These are phyloP conservation scores for Resseliella maxima DNA, from an alignment of 2,888 invertebrate species.

Conservation along the genomic window DNA sequence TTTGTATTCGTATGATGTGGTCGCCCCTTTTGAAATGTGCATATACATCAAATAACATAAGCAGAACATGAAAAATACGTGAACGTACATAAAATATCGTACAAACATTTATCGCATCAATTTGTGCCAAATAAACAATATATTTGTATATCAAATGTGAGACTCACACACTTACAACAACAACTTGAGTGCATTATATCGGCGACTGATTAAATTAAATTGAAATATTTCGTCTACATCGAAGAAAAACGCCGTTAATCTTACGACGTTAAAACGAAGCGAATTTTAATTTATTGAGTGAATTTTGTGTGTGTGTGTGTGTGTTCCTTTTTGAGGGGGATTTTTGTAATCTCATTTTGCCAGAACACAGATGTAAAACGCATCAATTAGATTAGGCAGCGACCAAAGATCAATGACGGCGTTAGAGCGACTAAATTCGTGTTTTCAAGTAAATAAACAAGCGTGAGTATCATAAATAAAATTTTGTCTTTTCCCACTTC, in stretches of 20 bases:
- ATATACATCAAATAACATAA: neutral
- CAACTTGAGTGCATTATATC: neutral
- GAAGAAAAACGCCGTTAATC: neutral
- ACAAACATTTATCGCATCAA: neutral
- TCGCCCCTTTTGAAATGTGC: neutral
- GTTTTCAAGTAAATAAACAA: neutral
- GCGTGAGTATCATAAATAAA: neutral
- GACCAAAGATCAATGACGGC: constrained; percentile 43
- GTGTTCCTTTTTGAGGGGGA: neutral
- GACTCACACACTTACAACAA: neutral
- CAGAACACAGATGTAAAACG: neutral
- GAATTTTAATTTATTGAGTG: no score
- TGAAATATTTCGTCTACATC: no score
- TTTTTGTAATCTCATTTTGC: neutral
- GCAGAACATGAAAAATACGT: neutral
- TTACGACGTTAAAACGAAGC: no score
- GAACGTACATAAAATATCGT: neutral
- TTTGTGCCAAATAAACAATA: constrained; percentile 38
- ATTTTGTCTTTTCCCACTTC: neutral
- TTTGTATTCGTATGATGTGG: neutral
- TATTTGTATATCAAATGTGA: no score
- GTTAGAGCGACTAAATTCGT: neutral
- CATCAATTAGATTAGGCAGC: constrained; percentile 8
- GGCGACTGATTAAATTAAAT: constrained; percentile 14
- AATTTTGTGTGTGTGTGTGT: neutral